A percentile compares a stretch with the other conserved stretches of the same genome.
These are phyloP conservation scores for Macrocentrus cingulum DNA, from an alignment of 1,140 invertebrate species.

Conservation along the genomic window DNA sequence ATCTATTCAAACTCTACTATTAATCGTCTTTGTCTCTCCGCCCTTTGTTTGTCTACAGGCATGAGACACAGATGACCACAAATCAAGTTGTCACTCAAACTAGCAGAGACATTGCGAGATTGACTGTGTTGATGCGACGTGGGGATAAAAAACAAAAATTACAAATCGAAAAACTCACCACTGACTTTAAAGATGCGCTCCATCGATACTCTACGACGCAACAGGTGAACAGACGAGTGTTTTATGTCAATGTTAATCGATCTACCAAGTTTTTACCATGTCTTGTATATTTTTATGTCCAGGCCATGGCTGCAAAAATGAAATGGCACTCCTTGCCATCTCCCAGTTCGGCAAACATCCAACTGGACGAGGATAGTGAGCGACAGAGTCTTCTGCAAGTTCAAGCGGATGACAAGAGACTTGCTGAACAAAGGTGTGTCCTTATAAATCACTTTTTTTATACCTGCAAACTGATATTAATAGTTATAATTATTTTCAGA, in stretches of 20 bases:
- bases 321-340: constrained; percentile 69
- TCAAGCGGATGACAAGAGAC: constrained; percentile 43
- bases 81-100: constrained; percentile 76
- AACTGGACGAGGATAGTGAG: constrained; percentile 51
- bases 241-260: no score
- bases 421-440: constrained; percentile 43
- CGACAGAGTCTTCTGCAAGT: constrained; percentile 48
- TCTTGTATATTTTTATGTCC: constrained; percentile 12
- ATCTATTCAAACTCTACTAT: not conserved
- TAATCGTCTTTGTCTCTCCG: no score
- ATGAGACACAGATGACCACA: constrained; percentile 76
- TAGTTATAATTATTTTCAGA: constrained; percentile 36
- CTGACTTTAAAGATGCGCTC: constrained; percentile 77
- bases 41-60: no score
- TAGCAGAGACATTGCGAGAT: constrained; percentile 70
- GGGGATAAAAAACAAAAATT: constrained; percentile 78
- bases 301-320: constrained; percentile 72
- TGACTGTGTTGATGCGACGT: constrained; percentile 67
- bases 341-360: constrained; percentile 49
- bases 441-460: no score
- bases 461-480: no score
- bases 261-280: no score
- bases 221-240: no score
- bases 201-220: constrained; percentile 77
- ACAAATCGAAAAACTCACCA: constrained; percentile 78